Evolutionary conservation across 2,888 invertebrate genomes (phyloP), one percentile per base, ranked within the genome.

Genomic region (Apantesis nais): DNA sequence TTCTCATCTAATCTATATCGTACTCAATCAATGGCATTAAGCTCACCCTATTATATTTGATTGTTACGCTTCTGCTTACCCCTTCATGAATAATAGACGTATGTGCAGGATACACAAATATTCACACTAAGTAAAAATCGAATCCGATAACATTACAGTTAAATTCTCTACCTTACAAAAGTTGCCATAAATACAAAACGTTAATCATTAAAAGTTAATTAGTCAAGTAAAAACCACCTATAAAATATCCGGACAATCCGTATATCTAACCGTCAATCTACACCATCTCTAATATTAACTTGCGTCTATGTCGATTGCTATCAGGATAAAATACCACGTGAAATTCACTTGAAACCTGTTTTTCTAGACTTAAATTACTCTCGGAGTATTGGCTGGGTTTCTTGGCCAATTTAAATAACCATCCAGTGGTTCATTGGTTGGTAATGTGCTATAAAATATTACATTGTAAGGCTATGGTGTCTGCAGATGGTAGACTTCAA

Each of bases 391-490:
- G 58, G 39, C 39, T 66, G 66, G 66, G 58, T 74, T 58, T 86
- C 85, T 88, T 84, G 84, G 85, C 84, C 89, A 86, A 91, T 92
- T 91, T 90, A 89, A 90, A 89, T 90, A 90, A 89, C 88, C 84
- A 83, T 34, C 83, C 83, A 72, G 87, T 84, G 89, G 90, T 89
- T 88, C 86, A 87, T 86, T 83, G 86, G 83, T 83, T 86, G 84
- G 85, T 88, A 84, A 83, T 83, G 86, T 86, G 87, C 85, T 85
- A 85, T 85, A 87, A 88, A 88, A 88, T 83, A 82, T 85, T 87
- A 88, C 86, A 85, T 86, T 88, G 90, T 89, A 89, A 87, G 85
- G 85, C 76, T 81, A 85, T 19, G 11, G 39, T 31, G 39, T 58
- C 52, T 25, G 22, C 41, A 39, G 29, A 37, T 58, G 37, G n/a